These are phyloP conservation scores for Drosophila stalkeri DNA, from an alignment of 2,888 invertebrate genomes.

Conservation along the genomic window DNA sequence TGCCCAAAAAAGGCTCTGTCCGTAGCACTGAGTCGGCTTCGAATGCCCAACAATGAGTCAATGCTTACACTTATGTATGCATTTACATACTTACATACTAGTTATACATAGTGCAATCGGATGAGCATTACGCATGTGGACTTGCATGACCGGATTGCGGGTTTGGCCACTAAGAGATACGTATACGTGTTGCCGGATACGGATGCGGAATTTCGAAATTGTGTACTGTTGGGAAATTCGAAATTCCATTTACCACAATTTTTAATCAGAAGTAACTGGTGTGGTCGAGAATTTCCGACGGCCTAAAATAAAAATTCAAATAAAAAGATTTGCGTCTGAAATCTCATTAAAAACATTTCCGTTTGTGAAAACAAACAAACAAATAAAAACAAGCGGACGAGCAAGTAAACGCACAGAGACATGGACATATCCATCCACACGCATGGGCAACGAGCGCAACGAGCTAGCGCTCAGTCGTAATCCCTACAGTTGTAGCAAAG, in stretches of 20 bases:
- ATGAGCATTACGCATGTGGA: conserved; percentile 47
- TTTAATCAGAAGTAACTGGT: conserved; percentile 75
- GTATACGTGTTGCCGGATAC: conserved; percentile 47
- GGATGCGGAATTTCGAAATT: conserved; percentile 70
- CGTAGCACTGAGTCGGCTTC: conserved; percentile 2
- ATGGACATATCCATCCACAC: conserved; percentile 53
- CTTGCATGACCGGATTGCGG: conserved; percentile 41
- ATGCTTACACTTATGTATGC: conserved; percentile 40
- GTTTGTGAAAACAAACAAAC: conserved; percentile 62
- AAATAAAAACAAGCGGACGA: conserved; percentile 44
- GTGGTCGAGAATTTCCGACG: conserved; percentile 72
- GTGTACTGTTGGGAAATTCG: conserved; percentile 64
- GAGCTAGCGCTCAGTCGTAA: conserved; percentile 58
- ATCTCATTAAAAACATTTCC: conserved; percentile 74
- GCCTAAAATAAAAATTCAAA: conserved; percentile 74
- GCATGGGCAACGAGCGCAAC: conserved; percentile 44
- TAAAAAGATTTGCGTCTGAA: conserved; percentile 72
- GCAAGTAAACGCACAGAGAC: conserved; percentile 44
- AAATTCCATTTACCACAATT: conserved; percentile 68
- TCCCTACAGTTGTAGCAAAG: conserved; percentile 54
- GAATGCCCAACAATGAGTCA: conserved; percentile 18
- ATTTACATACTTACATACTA: conserved; percentile 10
- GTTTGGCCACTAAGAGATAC: conserved; percentile 26
- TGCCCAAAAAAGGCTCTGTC: conserved; percentile 14
- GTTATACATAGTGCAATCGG: conserved; percentile 11